Percentiles rank a stretch among this genome's conserved stretches.
phyloP scores from a whole-genome alignment of 2,888 invertebrate genomes.

The Lacanobia oleracea region DNA sequence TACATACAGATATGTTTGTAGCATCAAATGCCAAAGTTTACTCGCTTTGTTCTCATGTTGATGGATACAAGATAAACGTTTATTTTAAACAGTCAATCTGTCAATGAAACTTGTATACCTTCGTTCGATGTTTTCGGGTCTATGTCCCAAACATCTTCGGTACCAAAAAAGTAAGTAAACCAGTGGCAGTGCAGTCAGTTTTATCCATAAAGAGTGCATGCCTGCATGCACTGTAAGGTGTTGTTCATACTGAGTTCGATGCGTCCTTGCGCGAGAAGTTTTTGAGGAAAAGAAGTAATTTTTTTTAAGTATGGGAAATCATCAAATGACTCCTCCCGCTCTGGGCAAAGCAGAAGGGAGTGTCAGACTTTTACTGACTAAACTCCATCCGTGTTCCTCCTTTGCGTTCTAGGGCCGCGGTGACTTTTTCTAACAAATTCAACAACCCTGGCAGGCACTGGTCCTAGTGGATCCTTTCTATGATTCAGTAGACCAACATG shows the following conservation, averaged over 20 bases:
- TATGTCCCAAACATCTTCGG: constrained; percentile 1
- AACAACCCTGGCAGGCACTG: too few species aligned
- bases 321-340: too few species aligned
- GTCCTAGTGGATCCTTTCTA: too few species aligned
- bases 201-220: neutral
- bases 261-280: neutral
- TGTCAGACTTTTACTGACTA: too few species aligned
- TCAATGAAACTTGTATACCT: constrained; percentile 5
- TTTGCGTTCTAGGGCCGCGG: too few species aligned
- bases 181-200: neutral
- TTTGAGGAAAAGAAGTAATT: too few species aligned
- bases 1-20: too few species aligned
- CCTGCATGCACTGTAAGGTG: neutral
- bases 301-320: too few species aligned
- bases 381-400: too few species aligned
- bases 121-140: constrained; percentile 16
- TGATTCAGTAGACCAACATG: too few species aligned
- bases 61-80: neutral
- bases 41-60: constrained; percentile 41
- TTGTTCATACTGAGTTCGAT: neutral
- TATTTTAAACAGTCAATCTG: constrained; percentile 28
- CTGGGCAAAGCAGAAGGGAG: too few species aligned
- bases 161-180: neutral
- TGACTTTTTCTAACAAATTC: too few species aligned
- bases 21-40: constrained; percentile 16